These are phyloP conservation scores for Drosophila watanabei DNA, from an alignment of 1,140 invertebrate species.

Conservation along the genomic window DNA sequence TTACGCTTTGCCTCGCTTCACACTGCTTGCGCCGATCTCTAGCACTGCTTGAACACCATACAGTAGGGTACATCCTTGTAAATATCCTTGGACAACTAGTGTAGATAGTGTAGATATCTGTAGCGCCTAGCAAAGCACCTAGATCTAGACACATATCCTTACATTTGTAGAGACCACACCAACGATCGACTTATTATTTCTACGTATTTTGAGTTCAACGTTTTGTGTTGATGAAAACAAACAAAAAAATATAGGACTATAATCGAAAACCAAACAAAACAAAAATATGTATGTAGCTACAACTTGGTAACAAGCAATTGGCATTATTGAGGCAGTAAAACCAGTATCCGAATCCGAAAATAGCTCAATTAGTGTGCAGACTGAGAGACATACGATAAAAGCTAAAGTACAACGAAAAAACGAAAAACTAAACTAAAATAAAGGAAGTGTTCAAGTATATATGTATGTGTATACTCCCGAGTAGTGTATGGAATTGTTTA, in stretches of 20 bases:
- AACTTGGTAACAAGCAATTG: slow-evolving; percentile 56
- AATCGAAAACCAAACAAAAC: slow-evolving; percentile 36
- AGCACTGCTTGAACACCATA: slow-evolving; percentile 16
- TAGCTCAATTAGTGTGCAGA: slow-evolving; percentile 16
- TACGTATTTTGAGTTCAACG: slow-evolving; percentile 37
- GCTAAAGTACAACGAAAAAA: slow-evolving; percentile 5
- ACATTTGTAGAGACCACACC: slow-evolving; percentile 18
- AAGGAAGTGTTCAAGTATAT: slow-evolving; percentile 59
- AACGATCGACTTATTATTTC: slow-evolving; percentile 36
- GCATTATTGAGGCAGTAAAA: slow-evolving; percentile 34
- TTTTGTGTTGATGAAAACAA: slow-evolving; percentile 43
- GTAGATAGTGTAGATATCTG: slow-evolving; percentile 7
- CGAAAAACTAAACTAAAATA: background rate
- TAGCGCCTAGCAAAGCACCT: slow-evolving; percentile 15
- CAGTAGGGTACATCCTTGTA: slow-evolving; percentile 9
- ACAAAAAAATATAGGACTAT: slow-evolving; percentile 73
- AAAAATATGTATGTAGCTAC: slow-evolving; percentile 38
- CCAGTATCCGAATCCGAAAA: slow-evolving; percentile 11
- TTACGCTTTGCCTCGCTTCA: slow-evolving; percentile 12
- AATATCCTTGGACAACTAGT: slow-evolving; percentile 12
- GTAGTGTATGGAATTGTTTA: slow-evolving; percentile 81
- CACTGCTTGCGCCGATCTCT: slow-evolving; percentile 5
- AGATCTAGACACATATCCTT: slow-evolving; percentile 10
- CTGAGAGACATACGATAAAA: slow-evolving; percentile 15
- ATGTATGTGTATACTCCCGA: slow-evolving; percentile 67